phyloP scores from a whole-genome alignment of 1,140 invertebrate genomes.

The Aporrectodea caliginosa region DNA sequence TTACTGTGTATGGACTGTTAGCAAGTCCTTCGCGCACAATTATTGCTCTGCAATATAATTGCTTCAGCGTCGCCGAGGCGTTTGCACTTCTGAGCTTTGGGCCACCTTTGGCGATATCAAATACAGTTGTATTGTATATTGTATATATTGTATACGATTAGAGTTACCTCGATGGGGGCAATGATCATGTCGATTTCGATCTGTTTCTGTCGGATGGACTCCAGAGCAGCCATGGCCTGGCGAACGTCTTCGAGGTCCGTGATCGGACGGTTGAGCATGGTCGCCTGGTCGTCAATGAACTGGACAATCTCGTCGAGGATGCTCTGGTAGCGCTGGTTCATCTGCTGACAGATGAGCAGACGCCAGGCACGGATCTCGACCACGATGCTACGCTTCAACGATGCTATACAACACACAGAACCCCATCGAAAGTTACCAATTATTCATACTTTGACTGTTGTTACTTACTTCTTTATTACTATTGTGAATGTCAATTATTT shows the following conservation, averaged over 20 bases:
- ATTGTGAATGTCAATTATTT: too few species aligned
- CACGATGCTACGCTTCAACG: constrained; percentile 75
- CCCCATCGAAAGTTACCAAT: too few species aligned
- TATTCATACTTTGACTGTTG: too few species aligned
- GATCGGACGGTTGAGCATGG: constrained; percentile 78
- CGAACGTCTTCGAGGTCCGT: constrained; percentile 88
- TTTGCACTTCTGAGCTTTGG: too few species aligned
- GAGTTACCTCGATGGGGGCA: constrained; percentile 78
- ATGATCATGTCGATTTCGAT: constrained; percentile 92
- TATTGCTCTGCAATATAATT: too few species aligned
- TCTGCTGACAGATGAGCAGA: constrained; percentile 78
- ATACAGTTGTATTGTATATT: too few species aligned
- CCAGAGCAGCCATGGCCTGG: constrained; percentile 85
- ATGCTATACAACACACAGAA: constrained; percentile 70
- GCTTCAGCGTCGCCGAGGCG: too few species aligned
- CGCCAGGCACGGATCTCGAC: constrained; percentile 81
- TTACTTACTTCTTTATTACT: too few species aligned
- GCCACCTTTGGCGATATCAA: too few species aligned
- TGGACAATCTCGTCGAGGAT: constrained; percentile 71
- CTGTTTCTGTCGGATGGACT: constrained; percentile 88
- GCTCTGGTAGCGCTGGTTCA: constrained; percentile 82
- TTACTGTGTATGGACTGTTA: too few species aligned
- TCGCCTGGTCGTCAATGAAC: constrained; percentile 84
- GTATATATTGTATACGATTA: constrained; percentile 30
- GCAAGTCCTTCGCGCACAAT: too few species aligned